Evolutionary conservation across 2,888 invertebrate species (phyloP), one percentile per base, ranked within the genome.

Genomic region (Pheosia gnoma): DNA sequence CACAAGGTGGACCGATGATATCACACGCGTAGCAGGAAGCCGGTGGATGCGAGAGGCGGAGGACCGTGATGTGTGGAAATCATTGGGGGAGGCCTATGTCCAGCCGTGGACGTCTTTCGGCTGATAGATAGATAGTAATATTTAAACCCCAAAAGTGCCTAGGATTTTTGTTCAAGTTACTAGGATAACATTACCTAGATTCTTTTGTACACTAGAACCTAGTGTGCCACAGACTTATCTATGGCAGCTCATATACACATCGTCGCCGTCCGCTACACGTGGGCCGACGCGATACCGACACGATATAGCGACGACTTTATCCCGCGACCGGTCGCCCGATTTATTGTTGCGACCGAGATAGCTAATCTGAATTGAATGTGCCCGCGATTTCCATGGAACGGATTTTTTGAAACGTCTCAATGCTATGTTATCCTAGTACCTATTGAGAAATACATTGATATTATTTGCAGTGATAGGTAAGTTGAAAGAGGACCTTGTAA

Each of bases 231-330:
- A 54, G 53, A 3, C 38, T 36, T 36, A 8, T 54, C 5, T 38
- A 54, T 13, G 25, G 37, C 11, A 10, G 7, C n/a, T 55, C 55
- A 38, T 55, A 54, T 54, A 83, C 79, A 81, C 74, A 71, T 75
- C 75, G 68, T 43, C 60, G 58, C 68, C 68, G 75, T 72, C 25
- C 78, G 71, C 58, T 59, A 60, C n/a, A 61, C 83, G 87, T 86
- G 87, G 88, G 86, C 78, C 78, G 81, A 69, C 64, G 68, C 79
- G 84, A 77, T 78, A 72, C 72, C 70, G 75, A 81, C 80, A 81
- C 82, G 83, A 80, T 86, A 86, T 84, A 84, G 79, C 88, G 89
- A 90, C 86, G 90, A 87, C 90, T 90, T 90, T 90, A 90, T 90
- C 88, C 82, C 71, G 85, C 75, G 81, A 83, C 80, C 80, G 79